Evolutionary conservation across 2,888 invertebrate genomes (phyloP).

Genomic region (Pteria penguin): DNA sequence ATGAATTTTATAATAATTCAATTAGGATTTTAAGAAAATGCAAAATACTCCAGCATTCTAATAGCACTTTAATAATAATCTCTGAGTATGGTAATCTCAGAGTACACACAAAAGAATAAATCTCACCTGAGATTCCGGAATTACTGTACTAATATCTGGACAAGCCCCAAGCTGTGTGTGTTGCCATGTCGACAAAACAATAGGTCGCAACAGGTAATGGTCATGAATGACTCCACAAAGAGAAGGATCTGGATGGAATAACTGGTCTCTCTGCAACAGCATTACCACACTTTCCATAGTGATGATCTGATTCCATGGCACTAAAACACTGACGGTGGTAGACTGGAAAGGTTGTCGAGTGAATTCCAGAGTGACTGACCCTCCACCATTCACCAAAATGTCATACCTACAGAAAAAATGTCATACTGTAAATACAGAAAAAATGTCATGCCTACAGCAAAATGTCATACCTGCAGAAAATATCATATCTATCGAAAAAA

Average conservation of each 20-base stretch:
- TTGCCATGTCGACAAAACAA: constrained; percentile 79
- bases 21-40: too few species aligned
- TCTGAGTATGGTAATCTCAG: too few species aligned
- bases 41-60: too few species aligned
- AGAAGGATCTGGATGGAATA: constrained; percentile 82
- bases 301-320: constrained; percentile 98
- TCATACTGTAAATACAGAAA: too few species aligned
- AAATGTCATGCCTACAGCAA: too few species aligned
- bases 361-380: constrained; percentile 97
- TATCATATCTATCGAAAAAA: too few species aligned
- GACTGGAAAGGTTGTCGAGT: constrained; percentile 93
- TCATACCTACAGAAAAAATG: constrained; percentile 89
- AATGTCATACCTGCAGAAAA: too few species aligned
- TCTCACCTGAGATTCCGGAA: constrained; percentile 79
- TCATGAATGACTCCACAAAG: constrained; percentile 73
- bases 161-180: constrained; percentile 79
- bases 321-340: constrained; percentile 81
- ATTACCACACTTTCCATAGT: constrained; percentile 76
- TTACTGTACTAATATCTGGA: constrained; percentile 77
- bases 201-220: constrained; percentile 73
- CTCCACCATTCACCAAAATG: constrained; percentile 98
- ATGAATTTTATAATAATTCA: too few species aligned
- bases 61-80: too few species aligned
- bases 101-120: background rate
- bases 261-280: constrained; percentile 57